Conservation (phyloP, 2,113 vertebrate species). For the Etheostoma cragini region DNA sequence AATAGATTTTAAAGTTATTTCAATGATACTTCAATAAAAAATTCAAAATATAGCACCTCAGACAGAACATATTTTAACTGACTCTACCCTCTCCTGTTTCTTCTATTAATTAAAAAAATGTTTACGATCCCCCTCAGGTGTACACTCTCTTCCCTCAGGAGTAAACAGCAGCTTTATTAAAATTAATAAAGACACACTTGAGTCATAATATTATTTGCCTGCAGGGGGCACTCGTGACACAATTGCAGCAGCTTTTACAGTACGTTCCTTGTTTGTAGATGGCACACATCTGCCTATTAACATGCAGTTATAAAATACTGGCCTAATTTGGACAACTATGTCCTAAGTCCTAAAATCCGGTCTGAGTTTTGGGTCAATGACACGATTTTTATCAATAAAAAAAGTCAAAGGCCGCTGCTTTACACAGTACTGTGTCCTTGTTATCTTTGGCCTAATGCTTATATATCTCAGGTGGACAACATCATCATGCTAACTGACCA, state of each 20-base stretch:
- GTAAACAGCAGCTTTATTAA: not conserved
- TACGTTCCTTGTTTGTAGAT: too few relatives aligned
- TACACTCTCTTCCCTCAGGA: too few relatives aligned
- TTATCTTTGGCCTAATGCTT: not conserved
- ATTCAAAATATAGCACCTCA: not conserved
- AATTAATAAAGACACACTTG: not conserved
- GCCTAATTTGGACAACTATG: not conserved
- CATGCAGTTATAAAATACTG: not conserved
- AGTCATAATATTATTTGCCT: not conserved
- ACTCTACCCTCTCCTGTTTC: not conserved
- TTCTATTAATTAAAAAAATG: not conserved
- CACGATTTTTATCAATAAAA: not conserved
- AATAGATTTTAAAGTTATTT: not conserved
- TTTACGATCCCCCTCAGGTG: too few relatives aligned
- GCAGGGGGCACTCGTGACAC: not conserved
- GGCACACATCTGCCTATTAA: too few relatives aligned
- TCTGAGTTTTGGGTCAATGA: not conserved
- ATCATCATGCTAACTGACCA: conserved; percentile 66
- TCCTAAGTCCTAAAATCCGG: not conserved
- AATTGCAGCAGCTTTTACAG: too few relatives aligned
- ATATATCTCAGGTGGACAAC: conserved; percentile 83
- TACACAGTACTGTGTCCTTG: not conserved
- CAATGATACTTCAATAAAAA: not conserved
- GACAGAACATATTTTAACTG: not conserved
- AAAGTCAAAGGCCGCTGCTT: not conserved